A percentile compares a stretch with the other conserved stretches of the same genome.
Evolutionary conservation across 1,140 invertebrate genomes (phyloP).

Genomic region (Idris sp.): DNA sequence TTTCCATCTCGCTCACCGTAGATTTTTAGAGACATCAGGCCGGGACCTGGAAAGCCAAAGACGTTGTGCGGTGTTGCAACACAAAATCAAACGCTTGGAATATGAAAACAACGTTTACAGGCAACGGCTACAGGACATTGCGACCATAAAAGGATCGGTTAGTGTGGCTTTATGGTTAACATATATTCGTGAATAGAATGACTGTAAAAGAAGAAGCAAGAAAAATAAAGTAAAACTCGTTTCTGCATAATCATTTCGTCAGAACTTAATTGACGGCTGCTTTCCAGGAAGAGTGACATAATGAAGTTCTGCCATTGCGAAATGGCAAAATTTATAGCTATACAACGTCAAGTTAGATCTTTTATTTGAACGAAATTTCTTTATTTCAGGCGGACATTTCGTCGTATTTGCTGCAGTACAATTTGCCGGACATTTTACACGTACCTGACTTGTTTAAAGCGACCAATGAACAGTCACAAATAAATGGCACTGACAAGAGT

Average conservation of each 20-base stretch:
- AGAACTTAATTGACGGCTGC: slow-evolving; percentile 20
- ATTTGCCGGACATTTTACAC: slow-evolving; percentile 78
- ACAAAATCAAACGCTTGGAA: slow-evolving; percentile 85
- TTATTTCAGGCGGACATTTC: slow-evolving; percentile 78
- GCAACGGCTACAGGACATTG: slow-evolving; percentile 82
- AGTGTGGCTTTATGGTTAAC: too few species aligned
- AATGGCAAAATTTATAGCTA: background rate
- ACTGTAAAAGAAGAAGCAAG: slow-evolving; percentile 5
- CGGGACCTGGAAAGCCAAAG: slow-evolving; percentile 86
- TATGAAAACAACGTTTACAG: slow-evolving; percentile 85
- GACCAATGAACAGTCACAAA: slow-evolving; percentile 59
- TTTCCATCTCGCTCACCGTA: slow-evolving; percentile 96
- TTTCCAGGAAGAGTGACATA: slow-evolving; percentile 35
- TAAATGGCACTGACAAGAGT: slow-evolving; percentile 68
- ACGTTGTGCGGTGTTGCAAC: slow-evolving; percentile 85
- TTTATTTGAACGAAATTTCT: too few species aligned
- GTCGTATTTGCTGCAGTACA: slow-evolving; percentile 76
- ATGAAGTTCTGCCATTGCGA: slow-evolving; percentile 18
- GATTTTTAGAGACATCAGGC: slow-evolving; percentile 88
- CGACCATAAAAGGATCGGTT: slow-evolving; percentile 76
- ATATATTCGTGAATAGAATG: slow-evolving; percentile 12
- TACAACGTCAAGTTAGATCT: background rate
- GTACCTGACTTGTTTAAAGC: slow-evolving; percentile 69
- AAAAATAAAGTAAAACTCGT: slow-evolving; percentile 33
- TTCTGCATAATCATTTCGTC: slow-evolving; percentile 35